These are phyloP conservation scores for Acleris literana DNA, from an alignment of 2,888 invertebrate species.

Conservation along the genomic window DNA sequence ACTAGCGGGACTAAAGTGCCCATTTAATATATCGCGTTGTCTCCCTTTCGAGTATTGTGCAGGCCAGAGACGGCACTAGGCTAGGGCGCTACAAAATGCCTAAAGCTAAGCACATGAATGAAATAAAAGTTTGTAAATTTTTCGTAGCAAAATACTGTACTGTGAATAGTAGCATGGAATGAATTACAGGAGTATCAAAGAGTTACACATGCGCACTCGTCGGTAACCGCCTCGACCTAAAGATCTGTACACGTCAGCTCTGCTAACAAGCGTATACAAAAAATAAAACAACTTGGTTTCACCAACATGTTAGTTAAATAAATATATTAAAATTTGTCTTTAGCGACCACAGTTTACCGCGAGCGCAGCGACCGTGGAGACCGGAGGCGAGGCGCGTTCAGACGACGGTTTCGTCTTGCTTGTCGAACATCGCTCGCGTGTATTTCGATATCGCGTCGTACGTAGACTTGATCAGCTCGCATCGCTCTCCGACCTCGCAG, in stretches of 20 bases:
- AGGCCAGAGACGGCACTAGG: constrained; percentile 42
- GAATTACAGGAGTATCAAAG: constrained; percentile 71
- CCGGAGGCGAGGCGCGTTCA: constrained; percentile 68
- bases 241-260: constrained; percentile 13
- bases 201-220: constrained; percentile 48
- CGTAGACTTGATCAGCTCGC: constrained; percentile 75
- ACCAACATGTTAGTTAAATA: constrained; percentile 25
- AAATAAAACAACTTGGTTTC: constrained; percentile 18
- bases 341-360: constrained; percentile 16
- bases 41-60: constrained; percentile 39
- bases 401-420: constrained; percentile 75
- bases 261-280: constrained; percentile 18
- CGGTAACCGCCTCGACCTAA: constrained; percentile 12
- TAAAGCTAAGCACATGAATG: constrained; percentile 68
- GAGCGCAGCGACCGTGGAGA: constrained; percentile 40
- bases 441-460: constrained; percentile 77
- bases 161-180: constrained; percentile 66
- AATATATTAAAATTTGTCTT: constrained; percentile 18
- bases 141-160: constrained; percentile 75
- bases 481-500: constrained; percentile 69
- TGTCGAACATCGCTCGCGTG: constrained; percentile 77
- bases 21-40: constrained; percentile 38
- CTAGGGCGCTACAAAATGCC: constrained; percentile 47
- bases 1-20: constrained; percentile 54
- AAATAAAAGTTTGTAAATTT: constrained; percentile 62